Base-by-base conservation (phyloP, 2,797 vertebrate genomes). In the Hylomyscus alleni region DNA sequence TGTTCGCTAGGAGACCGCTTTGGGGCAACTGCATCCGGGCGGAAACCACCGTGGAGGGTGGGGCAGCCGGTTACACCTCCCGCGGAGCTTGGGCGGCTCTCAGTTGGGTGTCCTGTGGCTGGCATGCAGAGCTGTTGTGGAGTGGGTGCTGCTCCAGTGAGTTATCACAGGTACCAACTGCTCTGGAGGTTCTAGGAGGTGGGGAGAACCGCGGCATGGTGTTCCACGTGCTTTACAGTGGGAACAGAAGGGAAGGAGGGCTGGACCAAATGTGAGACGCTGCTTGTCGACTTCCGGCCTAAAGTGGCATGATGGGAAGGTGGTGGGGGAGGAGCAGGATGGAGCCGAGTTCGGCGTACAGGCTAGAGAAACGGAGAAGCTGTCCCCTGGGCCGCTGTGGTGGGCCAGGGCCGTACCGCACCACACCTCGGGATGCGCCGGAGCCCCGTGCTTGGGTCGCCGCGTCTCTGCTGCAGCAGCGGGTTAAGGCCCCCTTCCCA, bases 251-350 rank as follows among this genome's bases (percentile, higher is more conserved):
- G 44, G 60, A 17, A n/a, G 44, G 44, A 69, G 44, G 34, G 34
- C 12, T 52, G 47, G 47, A 1, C 47, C 22, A 17, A 34, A 31
- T 4, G 34, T 37, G 31, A 31, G 29, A 7, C 3, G 19, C 44
- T 2, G 84, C 65, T 34, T 22, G 10, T 12, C 50, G 34, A 40
- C 86, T 88, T 88, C 86, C 86, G 84, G 52, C 26, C 50, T 37
- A 0, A 7, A 88, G 85, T 19, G 52, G 86, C 69, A 88, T 88
- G 86, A 75, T 44, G 86, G 86, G 86, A 88, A 88, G 52, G 52
- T 3, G 17, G n/a, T 3, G n/a, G 86, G 86, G 69, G 69, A 40
- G 85, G 85, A n/a, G 52, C n/a, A 2, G 50, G 8, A 87, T 73
- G 85, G 67, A 56, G 24, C 67, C 2, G 50, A 29, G n/a, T 69